Percentiles rank a stretch among this genome's conserved stretches.
phyloP scores from a whole-genome alignment of 2,113 vertebrate genomes.

The Colossoma macropomum region DNA sequence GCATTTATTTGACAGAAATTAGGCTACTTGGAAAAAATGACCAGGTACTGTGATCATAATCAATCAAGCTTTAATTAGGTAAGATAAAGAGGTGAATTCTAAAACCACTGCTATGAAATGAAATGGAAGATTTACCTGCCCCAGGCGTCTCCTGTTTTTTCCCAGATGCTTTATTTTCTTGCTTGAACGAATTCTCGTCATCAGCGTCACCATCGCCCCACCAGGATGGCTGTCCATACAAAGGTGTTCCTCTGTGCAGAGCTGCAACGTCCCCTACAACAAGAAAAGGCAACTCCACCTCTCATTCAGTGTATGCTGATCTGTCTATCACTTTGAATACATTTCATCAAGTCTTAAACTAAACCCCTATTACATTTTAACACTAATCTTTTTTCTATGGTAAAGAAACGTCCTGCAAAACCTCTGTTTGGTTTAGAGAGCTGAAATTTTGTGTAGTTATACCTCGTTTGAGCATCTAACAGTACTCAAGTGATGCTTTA shows the following conservation, averaged over 20 bases:
- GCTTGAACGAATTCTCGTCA: constrained; percentile 88
- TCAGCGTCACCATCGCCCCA: constrained; percentile 96
- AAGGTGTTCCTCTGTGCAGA: constrained; percentile 90
- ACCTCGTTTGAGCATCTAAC: no score
- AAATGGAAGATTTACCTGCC: constrained; percentile 74
- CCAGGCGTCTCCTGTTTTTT: constrained; percentile 81
- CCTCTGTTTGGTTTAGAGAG: no score
- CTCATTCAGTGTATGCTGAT: neutral
- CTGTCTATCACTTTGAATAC: neutral
- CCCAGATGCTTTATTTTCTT: constrained; percentile 82
- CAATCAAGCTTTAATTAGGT: neutral
- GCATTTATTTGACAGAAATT: no score
- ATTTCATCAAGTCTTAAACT: neutral
- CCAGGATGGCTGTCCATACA: constrained; percentile 98
- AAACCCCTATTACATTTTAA: no score
- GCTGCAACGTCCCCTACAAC: constrained; percentile 82
- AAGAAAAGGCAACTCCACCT: neutral
- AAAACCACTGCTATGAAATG: neutral
- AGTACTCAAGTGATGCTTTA: no score
- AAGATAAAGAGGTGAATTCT: neutral
- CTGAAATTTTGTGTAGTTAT: no score
- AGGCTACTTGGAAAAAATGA: no score
- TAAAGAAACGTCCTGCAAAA: no score
- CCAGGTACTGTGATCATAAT: no score
- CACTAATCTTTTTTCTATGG: no score